Percentiles rank a stretch among this genome's conserved stretches.
Evolutionary conservation across 2,797 vertebrate species (phyloP).

Genomic region (Clamator glandarius): DNA sequence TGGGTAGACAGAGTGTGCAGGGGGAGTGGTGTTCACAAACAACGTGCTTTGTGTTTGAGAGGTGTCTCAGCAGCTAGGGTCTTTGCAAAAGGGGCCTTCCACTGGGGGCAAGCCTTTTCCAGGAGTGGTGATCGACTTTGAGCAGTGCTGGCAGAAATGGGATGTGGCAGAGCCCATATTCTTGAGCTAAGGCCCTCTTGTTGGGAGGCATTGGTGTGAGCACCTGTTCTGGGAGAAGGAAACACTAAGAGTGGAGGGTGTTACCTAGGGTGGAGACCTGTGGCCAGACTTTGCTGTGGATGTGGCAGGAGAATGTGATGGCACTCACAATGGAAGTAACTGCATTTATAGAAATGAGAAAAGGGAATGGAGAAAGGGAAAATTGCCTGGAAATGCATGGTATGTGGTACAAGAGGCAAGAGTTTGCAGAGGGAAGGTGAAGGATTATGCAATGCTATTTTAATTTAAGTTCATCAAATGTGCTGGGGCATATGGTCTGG

Average conservation of each 20-base stretch:
- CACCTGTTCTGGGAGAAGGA: neutral
- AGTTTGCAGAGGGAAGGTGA: neutral
- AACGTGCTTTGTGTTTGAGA: neutral
- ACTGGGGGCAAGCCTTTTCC: neutral
- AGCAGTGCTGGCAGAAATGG: neutral
- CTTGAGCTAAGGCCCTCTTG: neutral
- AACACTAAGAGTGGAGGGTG: neutral
- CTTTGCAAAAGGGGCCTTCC: neutral
- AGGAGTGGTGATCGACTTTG: neutral
- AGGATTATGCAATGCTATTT: neutral
- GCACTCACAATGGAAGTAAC: accelerated
- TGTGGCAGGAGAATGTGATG: neutral
- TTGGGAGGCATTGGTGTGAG: neutral
- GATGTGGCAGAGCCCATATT: neutral
- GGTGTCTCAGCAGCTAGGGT: neutral
- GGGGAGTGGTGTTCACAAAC: neutral
- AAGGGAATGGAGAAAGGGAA: neutral
- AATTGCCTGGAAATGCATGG: neutral
- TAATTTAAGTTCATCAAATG: neutral
- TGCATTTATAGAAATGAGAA: neutral
- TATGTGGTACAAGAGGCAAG: neutral
- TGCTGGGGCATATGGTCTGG: neutral
- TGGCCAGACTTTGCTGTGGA: neutral
- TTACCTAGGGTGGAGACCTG: neutral
- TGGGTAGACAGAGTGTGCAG: neutral